These are phyloP conservation scores for Ditula angustiorana DNA, from an alignment of 2,888 invertebrate species.

Conservation along the genomic window DNA sequence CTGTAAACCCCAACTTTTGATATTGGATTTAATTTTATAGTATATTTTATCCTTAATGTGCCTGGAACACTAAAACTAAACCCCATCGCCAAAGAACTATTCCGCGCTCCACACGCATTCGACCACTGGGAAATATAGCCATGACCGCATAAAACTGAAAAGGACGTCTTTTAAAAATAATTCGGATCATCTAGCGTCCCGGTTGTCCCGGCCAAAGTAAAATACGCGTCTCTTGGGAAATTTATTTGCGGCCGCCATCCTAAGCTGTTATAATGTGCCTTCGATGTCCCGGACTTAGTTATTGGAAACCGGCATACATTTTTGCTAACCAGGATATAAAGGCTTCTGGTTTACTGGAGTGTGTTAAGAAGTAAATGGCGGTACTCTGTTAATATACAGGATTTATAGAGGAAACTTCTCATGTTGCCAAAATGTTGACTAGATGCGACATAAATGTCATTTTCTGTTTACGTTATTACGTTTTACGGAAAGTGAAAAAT, in stretches of 20 bases:
- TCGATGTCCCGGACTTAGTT: constrained; percentile 60
- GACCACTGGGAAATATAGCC: constrained; percentile 33
- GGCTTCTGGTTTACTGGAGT: background rate
- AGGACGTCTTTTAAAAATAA: constrained; percentile 59
- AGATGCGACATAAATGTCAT: too few species aligned
- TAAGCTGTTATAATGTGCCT: constrained; percentile 70
- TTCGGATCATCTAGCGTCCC: constrained; percentile 64
- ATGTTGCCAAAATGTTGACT: too few species aligned
- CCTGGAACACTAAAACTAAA: background rate
- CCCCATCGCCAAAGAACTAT: background rate
- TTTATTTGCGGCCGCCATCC: constrained; percentile 73
- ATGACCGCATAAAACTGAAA: constrained; percentile 29
- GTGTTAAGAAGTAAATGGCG: background rate
- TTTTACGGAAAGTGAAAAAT: too few species aligned
- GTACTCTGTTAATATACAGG: background rate
- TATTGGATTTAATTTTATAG: too few species aligned
- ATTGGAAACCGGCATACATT: constrained; percentile 37
- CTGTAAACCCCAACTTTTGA: too few species aligned
- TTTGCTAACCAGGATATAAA: constrained; percentile 2
- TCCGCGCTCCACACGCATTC: background rate
- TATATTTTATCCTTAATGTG: too few species aligned
- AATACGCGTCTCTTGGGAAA: constrained; percentile 79
- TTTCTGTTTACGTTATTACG: too few species aligned
- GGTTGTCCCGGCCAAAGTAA: constrained; percentile 60
- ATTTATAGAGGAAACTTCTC: too few species aligned